Evolutionary conservation across 2,888 invertebrate genomes (phyloP).

Genomic region (Himalopsyche japonica): DNA sequence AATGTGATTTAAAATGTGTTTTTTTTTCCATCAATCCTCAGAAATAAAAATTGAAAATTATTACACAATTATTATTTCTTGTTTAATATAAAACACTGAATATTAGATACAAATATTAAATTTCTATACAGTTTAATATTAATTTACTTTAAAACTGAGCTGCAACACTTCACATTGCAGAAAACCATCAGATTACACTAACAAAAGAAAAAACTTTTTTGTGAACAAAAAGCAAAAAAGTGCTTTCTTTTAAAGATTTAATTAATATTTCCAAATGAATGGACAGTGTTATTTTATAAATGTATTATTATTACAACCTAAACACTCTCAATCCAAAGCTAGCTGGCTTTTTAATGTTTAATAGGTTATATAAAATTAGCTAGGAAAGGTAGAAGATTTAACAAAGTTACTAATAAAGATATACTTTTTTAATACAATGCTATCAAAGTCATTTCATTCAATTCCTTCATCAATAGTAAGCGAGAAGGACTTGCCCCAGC

Average conservation of each 20-base stretch:
- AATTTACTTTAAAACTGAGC: neutral
- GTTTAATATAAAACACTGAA: neutral
- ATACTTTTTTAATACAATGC: neutral
- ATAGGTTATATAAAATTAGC: slow-evolving; percentile 1
- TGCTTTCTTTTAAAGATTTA: neutral
- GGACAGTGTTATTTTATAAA: neutral
- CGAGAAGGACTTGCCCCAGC: neutral
- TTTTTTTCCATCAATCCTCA: neutral
- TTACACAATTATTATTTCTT: neutral
- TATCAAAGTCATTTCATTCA: neutral
- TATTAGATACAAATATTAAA: slow-evolving; percentile 1
- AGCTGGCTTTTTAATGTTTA: neutral
- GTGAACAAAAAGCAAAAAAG: neutral
- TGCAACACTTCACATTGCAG: neutral
- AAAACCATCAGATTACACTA: neutral
- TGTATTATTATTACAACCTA: neutral
- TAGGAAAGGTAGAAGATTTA: neutral
- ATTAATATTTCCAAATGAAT: neutral
- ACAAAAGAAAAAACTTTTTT: neutral
- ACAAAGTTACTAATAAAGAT: neutral
- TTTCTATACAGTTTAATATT: slow-evolving; percentile 1
- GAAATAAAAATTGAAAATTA: neutral
- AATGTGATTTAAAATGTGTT: slow-evolving; percentile 3
- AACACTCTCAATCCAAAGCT: neutral
- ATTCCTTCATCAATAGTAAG: neutral